Base-by-base conservation (phyloP, 2,797 vertebrate genomes). In the Hydrophis major region DNA sequence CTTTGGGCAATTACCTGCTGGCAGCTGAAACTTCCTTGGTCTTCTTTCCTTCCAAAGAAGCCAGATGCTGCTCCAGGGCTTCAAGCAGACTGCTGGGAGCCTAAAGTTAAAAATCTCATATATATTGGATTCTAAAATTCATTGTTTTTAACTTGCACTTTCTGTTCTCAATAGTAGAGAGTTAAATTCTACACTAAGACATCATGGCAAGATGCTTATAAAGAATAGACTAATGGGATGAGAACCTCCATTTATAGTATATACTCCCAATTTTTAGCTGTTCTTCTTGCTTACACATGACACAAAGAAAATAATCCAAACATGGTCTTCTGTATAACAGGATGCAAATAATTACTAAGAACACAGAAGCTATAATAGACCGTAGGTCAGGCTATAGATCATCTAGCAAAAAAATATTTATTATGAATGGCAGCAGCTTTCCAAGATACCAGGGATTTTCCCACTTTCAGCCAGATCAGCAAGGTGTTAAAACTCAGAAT, bases 21-120 rank as follows among this genome's bases (percentile, higher is more conserved):
- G 98, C 98, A 96, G 98, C 98, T 0, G 98, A 98, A 93, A 98
- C 91, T 90, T 99, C 98, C 96, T 99, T 99, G 93, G 98, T 99
- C 96, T 99, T 99, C 97, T 98, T 99, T 92, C 99, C 98, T 97
- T 99, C 99, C 96, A 99, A 98, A 94, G 99, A 99, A 96, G 98
- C 98, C 97, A 99, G 97, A 96, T 99, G 99, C 95, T 99, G 98
- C 97, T 99, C 99, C 93, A 99, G 95, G 92, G 99, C 98, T 98
- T 99, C 99, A 97, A 99, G 98, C 96, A 99, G 98, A 97, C 98
- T 99, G 97, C 98, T 98, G 95, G 99, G 99, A 94, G 98, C 98
- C 99, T 99, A 96, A 83, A 97, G 95, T 93, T 61, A 91, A 94
- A 96, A 16, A 90, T 93, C 89, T 95, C 91, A 90, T 56, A 92